Evolutionary conservation across 2,888 invertebrate species (phyloP).

Genomic region (Tupiocoris notatus): DNA sequence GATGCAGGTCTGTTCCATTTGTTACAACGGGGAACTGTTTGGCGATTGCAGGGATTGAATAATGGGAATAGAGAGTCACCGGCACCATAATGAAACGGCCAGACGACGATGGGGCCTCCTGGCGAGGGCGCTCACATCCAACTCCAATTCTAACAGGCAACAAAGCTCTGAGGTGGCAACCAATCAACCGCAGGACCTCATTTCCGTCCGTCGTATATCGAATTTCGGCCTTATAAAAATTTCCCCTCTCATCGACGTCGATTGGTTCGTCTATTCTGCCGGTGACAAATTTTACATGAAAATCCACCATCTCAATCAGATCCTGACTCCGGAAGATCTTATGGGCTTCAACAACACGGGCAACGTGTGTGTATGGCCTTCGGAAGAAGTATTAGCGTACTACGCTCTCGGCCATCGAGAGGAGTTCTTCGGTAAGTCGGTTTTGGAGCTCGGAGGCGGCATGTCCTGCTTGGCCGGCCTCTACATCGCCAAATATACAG

Average conservation of each 20-base stretch:
- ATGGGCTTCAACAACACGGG: conserved; percentile 82
- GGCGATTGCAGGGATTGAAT: conserved; percentile 42
- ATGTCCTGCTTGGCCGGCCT: conserved; percentile 81
- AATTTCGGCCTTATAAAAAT: conserved; percentile 54
- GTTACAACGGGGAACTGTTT: neutral
- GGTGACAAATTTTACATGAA: conserved; percentile 54
- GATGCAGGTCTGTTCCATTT: neutral
- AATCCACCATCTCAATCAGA: conserved; percentile 62
- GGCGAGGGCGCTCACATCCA: conserved; percentile 60
- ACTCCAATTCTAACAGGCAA: conserved; percentile 46
- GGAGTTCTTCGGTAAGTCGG: conserved; percentile 65
- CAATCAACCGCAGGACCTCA: conserved; percentile 44
- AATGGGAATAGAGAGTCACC: conserved; percentile 46
- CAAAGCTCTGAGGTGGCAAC: conserved; percentile 51
- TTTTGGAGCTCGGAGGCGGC: conserved; percentile 79
- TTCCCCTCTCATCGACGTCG: conserved; percentile 54
- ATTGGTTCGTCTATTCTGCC: conserved; percentile 54
- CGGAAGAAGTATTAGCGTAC: conserved; percentile 71
- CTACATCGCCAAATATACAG: conserved; percentile 67
- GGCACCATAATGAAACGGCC: conserved; percentile 58
- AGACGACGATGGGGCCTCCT: conserved; percentile 69
- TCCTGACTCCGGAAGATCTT: conserved; percentile 67
- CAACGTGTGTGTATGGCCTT: conserved; percentile 77
- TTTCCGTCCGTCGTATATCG: conserved; percentile 55
- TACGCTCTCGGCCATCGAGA: conserved; percentile 64